Evolutionary conservation across 2,113 vertebrate genomes (phyloP).

Genomic region (Onychostoma macrolepis): DNA sequence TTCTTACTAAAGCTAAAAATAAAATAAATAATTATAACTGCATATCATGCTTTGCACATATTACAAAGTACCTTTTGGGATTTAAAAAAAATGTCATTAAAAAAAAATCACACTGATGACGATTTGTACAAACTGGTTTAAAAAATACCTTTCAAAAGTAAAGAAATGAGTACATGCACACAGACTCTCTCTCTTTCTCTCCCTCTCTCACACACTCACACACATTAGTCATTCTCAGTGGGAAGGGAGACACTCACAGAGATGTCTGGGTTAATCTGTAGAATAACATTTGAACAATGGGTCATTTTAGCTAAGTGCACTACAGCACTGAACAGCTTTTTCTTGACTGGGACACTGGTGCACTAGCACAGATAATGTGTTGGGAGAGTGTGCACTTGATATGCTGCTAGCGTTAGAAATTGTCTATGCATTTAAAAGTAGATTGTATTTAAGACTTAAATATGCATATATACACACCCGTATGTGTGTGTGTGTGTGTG

Average conservation of each 20-base stretch:
- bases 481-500: not conserved
- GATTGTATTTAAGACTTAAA: not conserved
- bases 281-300: conserved; percentile 30
- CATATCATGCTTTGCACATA: too few species aligned
- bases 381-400: not conserved
- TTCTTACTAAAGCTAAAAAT: not conserved
- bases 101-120: not conserved
- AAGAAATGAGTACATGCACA: conserved; percentile 1
- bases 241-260: conserved; percentile 4
- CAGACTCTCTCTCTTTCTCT: not conserved
- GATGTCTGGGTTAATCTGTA: conserved; percentile 29
- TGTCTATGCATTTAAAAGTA: not conserved
- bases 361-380: not conserved
- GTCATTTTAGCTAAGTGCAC: conserved; percentile 30
- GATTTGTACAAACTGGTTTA: not conserved
- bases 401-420: not conserved
- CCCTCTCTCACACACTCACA: not conserved
- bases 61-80: not conserved
- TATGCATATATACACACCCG: not conserved
- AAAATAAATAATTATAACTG: not conserved
- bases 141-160: not conserved
- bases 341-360: not conserved
- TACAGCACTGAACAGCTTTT: conserved; percentile 21
- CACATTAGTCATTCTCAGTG: conserved; percentile 23
- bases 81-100: not conserved